Conservation (phyloP, 1,140 invertebrate genomes). For the Meloidogyne floridensis region DNA sequence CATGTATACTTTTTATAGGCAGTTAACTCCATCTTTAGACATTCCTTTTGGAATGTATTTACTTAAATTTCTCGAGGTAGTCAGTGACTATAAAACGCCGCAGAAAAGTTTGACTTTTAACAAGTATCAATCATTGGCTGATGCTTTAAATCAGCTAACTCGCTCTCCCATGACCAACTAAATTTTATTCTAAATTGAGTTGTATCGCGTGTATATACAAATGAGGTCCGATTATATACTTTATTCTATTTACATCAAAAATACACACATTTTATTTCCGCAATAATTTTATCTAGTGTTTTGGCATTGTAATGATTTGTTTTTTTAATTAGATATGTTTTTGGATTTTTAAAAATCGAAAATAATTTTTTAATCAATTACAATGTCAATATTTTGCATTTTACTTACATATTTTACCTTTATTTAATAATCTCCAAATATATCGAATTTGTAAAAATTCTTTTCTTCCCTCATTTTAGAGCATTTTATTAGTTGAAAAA, state of each 20-base stretch:
- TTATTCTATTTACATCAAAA: not conserved
- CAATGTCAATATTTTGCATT: not conserved
- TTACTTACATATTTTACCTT: not conserved
- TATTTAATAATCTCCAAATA: slow-evolving; percentile 4
- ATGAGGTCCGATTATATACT: not conserved
- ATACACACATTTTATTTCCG: not conserved
- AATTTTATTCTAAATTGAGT: no score
- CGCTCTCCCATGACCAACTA: no score
- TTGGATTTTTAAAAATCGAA: not conserved
- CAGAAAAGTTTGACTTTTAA: no score
- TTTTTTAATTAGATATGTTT: not conserved
- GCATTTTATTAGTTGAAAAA: not conserved
- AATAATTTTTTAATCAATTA: not conserved
- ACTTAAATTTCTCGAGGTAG: no score
- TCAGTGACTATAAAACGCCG: no score
- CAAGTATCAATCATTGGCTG: no score
- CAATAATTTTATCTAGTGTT: slow-evolving; percentile 4
- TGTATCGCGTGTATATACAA: no score
- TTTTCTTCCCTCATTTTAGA: not conserved
- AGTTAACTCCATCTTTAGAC: no score
- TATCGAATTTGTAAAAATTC: not conserved
- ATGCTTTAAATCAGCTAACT: no score
- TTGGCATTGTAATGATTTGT: not conserved
- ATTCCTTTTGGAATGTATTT: no score
- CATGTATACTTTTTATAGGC: no score